Base-by-base conservation (phyloP, 2,797 vertebrate species). In the Paedocypris micromegethes region DNA sequence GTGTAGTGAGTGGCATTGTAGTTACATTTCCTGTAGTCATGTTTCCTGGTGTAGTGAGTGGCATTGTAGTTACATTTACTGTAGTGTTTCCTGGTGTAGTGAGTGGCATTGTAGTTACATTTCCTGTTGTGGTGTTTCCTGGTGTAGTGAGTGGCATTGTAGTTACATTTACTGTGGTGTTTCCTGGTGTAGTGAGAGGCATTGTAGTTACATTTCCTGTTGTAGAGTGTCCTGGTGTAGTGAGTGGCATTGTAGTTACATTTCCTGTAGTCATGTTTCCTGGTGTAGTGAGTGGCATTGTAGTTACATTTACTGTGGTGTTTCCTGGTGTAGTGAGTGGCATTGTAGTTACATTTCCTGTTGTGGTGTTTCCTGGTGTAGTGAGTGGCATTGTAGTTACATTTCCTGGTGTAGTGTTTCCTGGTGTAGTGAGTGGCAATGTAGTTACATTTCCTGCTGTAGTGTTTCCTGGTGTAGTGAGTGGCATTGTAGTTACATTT, bases 391-490 rank as follows among this genome's bases (percentile, higher is more conserved):
- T 46, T n/a, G 50, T 52, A 3, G 38, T 72, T 4, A 2, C 1
- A 2, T 65, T 63, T 52, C 23, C n/a, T 23, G n/a, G n/a, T 23
- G 56, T 58, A 1, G 38, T 41, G 9, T n/a, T 52, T 0, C 23
- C 46, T n/a, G 59, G n/a, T n/a, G 58, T n/a, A 8, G 71, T 5
- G 56, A 62, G 59, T 42, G 71, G 72, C 73, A 59, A 9, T 38
- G 41, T 8, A 9, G 61, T 67, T 3, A 3, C 49, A 44, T 42
- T 62, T 52, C 5, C 61, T 41, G 48, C 23, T 53, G 46, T 55
- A 6, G 4, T 45, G 1, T 53, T 66, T 2, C 4, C 54, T n/a
- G 50, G 4, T 41, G 53, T 66, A 9, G 9, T 58, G 2, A 43
- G 0, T 3, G 6, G 37, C 6, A 5, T 43, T 3, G 48, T 4